These are phyloP conservation scores for Eulemur mongoz DNA, from an alignment of 2,797 vertebrate genomes.

Conservation along the genomic window DNA sequence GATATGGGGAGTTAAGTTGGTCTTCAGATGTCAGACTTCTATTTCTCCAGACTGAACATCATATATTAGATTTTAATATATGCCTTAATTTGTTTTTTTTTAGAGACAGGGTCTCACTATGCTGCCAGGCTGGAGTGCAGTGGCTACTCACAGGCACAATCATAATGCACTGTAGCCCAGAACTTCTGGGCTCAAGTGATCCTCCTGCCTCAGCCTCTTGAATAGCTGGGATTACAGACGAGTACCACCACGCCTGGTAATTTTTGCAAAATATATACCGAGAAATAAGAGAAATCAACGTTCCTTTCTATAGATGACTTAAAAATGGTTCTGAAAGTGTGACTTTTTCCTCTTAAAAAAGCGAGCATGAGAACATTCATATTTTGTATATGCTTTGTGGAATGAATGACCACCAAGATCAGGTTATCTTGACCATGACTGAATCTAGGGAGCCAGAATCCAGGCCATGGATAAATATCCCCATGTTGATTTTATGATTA, in stretches of 20 bases:
- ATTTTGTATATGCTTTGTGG: neutral
- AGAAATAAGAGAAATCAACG: neutral
- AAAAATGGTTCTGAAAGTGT: neutral
- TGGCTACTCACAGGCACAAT: neutral
- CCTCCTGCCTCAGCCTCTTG: neutral
- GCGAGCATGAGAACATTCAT: neutral
- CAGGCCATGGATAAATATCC: neutral
- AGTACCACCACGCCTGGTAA: neutral
- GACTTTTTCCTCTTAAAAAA: constrained; percentile 3
- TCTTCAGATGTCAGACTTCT: neutral
- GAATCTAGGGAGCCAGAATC: constrained; percentile 30
- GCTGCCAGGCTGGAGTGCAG: neutral
- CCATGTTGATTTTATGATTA: neutral
- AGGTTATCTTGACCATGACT: neutral
- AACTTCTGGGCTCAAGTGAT: neutral
- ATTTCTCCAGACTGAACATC: neutral
- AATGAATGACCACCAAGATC: neutral
- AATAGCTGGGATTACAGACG: neutral
- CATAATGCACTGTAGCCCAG: neutral
- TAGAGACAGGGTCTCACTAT: neutral
- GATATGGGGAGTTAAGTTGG: neutral
- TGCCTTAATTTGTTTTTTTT: neutral
- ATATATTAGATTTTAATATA: neutral
- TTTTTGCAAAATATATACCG: constrained; percentile 22
- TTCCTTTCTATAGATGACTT: neutral